These are phyloP conservation scores for Elysia crispata DNA, from an alignment of 2,888 invertebrate genomes.

Conservation along the genomic window DNA sequence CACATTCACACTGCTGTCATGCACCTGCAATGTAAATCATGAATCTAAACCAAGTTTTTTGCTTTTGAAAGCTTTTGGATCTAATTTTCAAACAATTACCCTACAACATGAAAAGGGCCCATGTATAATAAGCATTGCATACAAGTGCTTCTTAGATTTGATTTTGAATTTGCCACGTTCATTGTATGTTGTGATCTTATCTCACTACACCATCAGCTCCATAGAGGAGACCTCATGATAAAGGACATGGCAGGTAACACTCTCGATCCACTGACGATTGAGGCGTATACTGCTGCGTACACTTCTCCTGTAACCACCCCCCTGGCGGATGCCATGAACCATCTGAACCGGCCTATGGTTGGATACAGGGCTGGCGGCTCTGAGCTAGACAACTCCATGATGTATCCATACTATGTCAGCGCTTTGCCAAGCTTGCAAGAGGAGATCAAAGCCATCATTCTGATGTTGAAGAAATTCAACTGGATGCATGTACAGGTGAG, in stretches of 20 bases:
- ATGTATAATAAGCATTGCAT: too few species aligned
- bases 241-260: constrained; percentile 53
- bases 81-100: too few species aligned
- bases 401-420: constrained; percentile 59
- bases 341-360: constrained; percentile 79
- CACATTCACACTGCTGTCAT: too few species aligned
- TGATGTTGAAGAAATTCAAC: constrained; percentile 73
- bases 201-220: constrained; percentile 52
- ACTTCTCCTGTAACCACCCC: constrained; percentile 57
- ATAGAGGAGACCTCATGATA: constrained; percentile 56
- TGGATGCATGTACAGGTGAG: constrained; percentile 77
- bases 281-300: constrained; percentile 66
- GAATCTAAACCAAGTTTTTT: too few species aligned
- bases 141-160: too few species aligned
- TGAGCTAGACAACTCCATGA: constrained; percentile 53
- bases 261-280: constrained; percentile 65
- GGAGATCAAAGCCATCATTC: constrained; percentile 69
- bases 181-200: too few species aligned
- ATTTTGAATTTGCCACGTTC: too few species aligned
- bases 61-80: too few species aligned
- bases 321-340: constrained; percentile 78
- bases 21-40: too few species aligned
- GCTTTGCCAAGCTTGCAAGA: constrained; percentile 58
- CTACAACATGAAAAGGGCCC: too few species aligned
- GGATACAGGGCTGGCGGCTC: constrained; percentile 62